These are phyloP conservation scores for Drosophila kepulauana DNA, from an alignment of 1,140 invertebrate genomes.

Conservation along the genomic window DNA sequence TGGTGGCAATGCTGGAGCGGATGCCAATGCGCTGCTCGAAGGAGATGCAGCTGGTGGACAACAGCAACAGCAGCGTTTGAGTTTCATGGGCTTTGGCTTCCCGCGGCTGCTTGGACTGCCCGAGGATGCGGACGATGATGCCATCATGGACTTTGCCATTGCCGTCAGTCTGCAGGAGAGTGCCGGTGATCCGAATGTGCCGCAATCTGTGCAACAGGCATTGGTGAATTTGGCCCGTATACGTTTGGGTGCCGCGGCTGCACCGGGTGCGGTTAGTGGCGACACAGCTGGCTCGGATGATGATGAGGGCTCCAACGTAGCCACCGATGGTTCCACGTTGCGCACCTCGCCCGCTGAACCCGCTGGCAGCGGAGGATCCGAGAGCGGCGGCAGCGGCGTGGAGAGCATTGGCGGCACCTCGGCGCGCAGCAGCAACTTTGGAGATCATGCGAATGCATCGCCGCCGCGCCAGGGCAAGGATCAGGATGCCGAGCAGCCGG, in stretches of 20 bases:
- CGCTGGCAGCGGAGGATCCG: constrained; percentile 89
- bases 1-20: constrained; percentile 44
- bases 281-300: constrained; percentile 93
- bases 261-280: constrained; percentile 88
- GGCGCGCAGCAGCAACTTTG: constrained; percentile 95
- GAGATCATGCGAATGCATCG: constrained; percentile 85
- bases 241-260: constrained; percentile 67
- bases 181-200: constrained; percentile 67
- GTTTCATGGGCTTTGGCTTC: constrained; percentile 89
- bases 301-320: constrained; percentile 96
- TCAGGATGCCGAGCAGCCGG: constrained; percentile 58
- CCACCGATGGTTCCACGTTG: constrained; percentile 95
- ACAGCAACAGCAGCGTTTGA: constrained; percentile 70
- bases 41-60: neutral
- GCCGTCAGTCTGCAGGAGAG: constrained; percentile 96
- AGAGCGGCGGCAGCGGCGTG: constrained; percentile 95
- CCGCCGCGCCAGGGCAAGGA: constrained; percentile 72
- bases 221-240: constrained; percentile 80
- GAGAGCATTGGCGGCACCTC: constrained; percentile 97
- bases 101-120: constrained; percentile 94
- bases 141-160: constrained; percentile 98
- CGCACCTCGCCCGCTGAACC: constrained; percentile 95
- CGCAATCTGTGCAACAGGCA: constrained; percentile 82
- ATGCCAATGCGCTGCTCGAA: neutral
- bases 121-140: constrained; percentile 96